Evolutionary conservation across 2,888 invertebrate species (phyloP).

Genomic region (Plebejus melissa): DNA sequence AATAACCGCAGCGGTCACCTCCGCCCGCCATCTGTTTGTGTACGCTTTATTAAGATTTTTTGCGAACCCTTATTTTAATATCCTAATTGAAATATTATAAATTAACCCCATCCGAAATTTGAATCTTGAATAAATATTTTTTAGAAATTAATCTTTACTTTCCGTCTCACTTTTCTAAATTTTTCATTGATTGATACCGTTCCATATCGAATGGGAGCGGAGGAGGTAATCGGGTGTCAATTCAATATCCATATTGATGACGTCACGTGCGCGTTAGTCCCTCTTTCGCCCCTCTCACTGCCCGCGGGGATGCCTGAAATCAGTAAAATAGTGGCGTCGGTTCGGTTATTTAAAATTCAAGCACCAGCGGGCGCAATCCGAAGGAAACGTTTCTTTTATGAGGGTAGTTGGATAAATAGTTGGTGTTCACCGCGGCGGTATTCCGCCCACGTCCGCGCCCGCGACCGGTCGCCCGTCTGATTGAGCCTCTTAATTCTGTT

Average conservation of each 20-base stretch:
- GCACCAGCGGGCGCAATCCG: constrained; percentile 53
- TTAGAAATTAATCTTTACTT: not conserved
- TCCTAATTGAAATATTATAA: constrained; percentile 8
- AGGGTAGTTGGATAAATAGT: constrained; percentile 67
- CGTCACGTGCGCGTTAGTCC: constrained; percentile 30
- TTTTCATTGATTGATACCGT: constrained; percentile 7
- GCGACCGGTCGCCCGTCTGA: constrained; percentile 30
- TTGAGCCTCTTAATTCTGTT: constrained; percentile 19
- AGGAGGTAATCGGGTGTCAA: constrained; percentile 18
- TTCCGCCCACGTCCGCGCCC: constrained; percentile 34
- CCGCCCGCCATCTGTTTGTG: not conserved
- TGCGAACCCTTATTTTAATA: not conserved
- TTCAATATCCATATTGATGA: constrained; percentile 25
- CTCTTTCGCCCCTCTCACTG: constrained; percentile 40
- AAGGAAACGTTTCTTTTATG: constrained; percentile 58
- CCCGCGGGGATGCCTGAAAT: constrained; percentile 43
- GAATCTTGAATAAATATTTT: not conserved
- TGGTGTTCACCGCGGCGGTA: constrained; percentile 49
- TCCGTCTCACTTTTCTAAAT: not conserved
- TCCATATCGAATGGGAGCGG: not conserved
- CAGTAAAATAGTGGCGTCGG: constrained; percentile 52
- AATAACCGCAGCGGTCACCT: not conserved
- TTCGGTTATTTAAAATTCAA: constrained; percentile 62
- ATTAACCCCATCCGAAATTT: not conserved
- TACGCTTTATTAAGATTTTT: constrained; percentile 1